These are phyloP conservation scores for Argopecten irradians DNA, from an alignment of 1,140 invertebrate species.

Conservation along the genomic window DNA sequence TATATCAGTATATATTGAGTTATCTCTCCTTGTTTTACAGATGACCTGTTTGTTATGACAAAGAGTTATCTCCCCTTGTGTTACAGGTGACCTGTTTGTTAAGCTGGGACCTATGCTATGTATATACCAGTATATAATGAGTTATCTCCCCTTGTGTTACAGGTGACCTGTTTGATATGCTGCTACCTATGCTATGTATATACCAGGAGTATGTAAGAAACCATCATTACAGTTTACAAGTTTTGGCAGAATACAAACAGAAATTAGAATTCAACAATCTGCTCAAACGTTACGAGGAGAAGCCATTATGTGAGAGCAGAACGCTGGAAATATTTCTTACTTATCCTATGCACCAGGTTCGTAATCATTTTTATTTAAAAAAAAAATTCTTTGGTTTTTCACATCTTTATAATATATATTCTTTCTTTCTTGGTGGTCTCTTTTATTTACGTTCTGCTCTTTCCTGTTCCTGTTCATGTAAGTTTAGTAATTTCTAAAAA, in stretches of 20 bases:
- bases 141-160: constrained; percentile 64
- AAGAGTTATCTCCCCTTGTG: neutral
- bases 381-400: too few relatives aligned
- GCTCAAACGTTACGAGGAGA: constrained; percentile 90
- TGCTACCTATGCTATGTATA: constrained; percentile 94
- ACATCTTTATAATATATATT: neutral
- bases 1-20: constrained; percentile 97
- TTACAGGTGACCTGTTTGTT: neutral
- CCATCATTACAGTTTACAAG: constrained; percentile 95
- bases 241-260: constrained; percentile 95
- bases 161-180: constrained; percentile 96
- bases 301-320: constrained; percentile 89
- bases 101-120: constrained; percentile 86
- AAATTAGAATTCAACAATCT: constrained; percentile 87
- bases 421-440: neutral
- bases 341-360: constrained; percentile 96
- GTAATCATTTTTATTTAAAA: neutral
- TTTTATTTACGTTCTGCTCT: neutral
- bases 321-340: constrained; percentile 93
- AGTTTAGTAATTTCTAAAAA: too few relatives aligned
- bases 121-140: constrained; percentile 85
- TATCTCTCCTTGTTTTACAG: neutral
- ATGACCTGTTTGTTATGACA: neutral
- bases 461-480: too few relatives aligned
- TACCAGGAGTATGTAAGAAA: constrained; percentile 97